Base-by-base conservation (phyloP, 2,888 invertebrate genomes). In the Ornithoptera priamus region DNA sequence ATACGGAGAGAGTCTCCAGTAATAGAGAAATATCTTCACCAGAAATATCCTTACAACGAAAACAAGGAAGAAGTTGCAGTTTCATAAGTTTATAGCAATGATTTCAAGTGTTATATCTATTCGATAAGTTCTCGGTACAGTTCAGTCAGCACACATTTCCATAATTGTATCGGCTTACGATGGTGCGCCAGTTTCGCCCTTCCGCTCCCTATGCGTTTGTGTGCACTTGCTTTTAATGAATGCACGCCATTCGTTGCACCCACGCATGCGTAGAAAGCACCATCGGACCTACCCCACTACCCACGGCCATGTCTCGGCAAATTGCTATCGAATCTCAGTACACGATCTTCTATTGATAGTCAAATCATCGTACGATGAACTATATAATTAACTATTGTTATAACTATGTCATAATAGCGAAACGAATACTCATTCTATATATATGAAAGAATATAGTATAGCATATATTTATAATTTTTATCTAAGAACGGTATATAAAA, bases 201-300 rank as follows among this genome's bases (percentile, higher is more conserved):
- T 78, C 72, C 72, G 65, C 76, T 71, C 72, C 75, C 6, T 72
- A 76, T 79, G 79, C 75, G 74, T 76, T 75, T 78, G 80, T 80
- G 80, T 79, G 80, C 82, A 81, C 79, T 83, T 82, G 85, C 46
- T 82, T 83, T 85, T 89, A 88, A 89, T 88, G 86, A 87, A 81
- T 81, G 81, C 78, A 71, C 78, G 76, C 78, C 79, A 80, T 81
- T 80, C 77, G 78, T 76, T 73, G 78, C 85, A 80, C 88, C 88
- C 83, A 88, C 89, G 87, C 70, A 68, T 75, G 76, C 77, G 74
- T 83, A 84, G 84, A 84, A 85, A 84, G 86, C 83, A 77, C 80
- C 69, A 67, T 58, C 69, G n/a, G 67, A 61, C 68, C 68, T 72
- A 67, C 50, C 68, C 68, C 60, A 71, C 64, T 67, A 64, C 67